Percentiles rank a stretch among this genome's conserved stretches.
Evolutionary conservation across 1,140 invertebrate species (phyloP).

Genomic region (Leptestheria dahalacensis): DNA sequence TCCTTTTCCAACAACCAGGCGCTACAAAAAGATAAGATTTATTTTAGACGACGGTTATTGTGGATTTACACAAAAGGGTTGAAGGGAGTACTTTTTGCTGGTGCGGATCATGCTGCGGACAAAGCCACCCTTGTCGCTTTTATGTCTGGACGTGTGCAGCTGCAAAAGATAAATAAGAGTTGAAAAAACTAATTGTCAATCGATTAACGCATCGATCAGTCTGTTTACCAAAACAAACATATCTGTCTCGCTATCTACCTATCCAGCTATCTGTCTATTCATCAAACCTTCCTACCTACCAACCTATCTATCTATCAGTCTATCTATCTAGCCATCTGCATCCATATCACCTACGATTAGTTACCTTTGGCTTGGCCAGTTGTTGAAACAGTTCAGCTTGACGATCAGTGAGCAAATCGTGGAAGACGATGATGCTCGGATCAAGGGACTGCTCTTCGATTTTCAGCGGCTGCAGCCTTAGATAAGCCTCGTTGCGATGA

Average conservation of each 20-base stretch:
- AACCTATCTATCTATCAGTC: too few species aligned
- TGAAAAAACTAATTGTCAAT: too few species aligned
- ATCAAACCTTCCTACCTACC: too few species aligned
- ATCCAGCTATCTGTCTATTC: too few species aligned
- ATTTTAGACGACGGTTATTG: not conserved
- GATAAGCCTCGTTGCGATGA: constrained; percentile 27
- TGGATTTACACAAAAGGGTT: not conserved
- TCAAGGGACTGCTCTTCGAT: constrained; percentile 33
- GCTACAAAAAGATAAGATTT: constrained; percentile 15
- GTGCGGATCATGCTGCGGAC: constrained; percentile 24
- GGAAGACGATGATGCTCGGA: constrained; percentile 34
- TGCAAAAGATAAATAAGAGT: not conserved
- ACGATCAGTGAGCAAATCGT: constrained; percentile 34
- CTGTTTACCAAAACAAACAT: too few species aligned
- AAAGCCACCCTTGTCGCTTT: constrained; percentile 20
- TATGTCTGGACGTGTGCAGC: constrained; percentile 16
- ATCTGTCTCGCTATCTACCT: too few species aligned
- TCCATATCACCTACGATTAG: too few species aligned
- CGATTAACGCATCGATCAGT: too few species aligned
- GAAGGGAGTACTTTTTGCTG: constrained; percentile 23
- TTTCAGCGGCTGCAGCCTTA: constrained; percentile 33
- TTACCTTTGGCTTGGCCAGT: constrained; percentile 33
- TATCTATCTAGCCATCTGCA: too few species aligned
- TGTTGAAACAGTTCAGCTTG: constrained; percentile 32
- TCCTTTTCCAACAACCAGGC: constrained; percentile 23